Evolutionary conservation across 2,888 invertebrate genomes (phyloP).

Genomic region (Tetranychus truncatus): DNA sequence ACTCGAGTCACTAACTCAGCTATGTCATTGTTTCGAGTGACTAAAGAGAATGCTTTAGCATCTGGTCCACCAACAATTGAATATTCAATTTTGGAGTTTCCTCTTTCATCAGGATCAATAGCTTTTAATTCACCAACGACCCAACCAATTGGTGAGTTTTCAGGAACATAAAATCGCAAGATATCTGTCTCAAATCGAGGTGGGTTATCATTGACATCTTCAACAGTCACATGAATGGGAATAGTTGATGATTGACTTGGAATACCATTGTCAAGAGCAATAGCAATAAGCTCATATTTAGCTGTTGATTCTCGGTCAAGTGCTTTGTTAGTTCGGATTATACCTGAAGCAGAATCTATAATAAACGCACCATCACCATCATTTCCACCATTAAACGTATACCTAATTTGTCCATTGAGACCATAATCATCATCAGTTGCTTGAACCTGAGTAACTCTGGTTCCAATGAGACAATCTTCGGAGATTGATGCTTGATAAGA

Average conservation of each 20-base stretch:
- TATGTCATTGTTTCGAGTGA: constrained; percentile 49
- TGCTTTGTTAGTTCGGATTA: constrained; percentile 67
- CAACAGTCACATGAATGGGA: constrained; percentile 45
- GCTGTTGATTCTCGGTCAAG: constrained; percentile 77
- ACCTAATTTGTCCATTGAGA: constrained; percentile 58
- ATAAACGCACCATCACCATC: constrained; percentile 71
- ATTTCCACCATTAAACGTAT: constrained; percentile 28
- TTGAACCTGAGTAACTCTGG: constrained; percentile 34
- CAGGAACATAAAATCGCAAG: constrained; percentile 68
- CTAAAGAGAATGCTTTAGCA: constrained; percentile 61
- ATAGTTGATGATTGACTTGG: constrained; percentile 40
- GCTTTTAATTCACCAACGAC: constrained; percentile 76
- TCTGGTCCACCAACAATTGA: constrained; percentile 75
- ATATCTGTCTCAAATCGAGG: constrained; percentile 57
- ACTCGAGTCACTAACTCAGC: constrained; percentile 73
- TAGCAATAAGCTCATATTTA: constrained; percentile 61
- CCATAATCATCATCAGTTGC: constrained; percentile 70
- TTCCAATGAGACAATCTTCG: constrained; percentile 68
- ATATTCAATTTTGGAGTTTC: constrained; percentile 77
- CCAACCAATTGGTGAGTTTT: constrained; percentile 90
- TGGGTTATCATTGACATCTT: constrained; percentile 28
- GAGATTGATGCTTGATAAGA: constrained; percentile 62
- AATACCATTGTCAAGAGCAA: constrained; percentile 73
- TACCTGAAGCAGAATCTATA: constrained; percentile 76
- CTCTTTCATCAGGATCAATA: constrained; percentile 76